Base-by-base conservation (phyloP, 2,888 invertebrate species). In the Hololepta plana region DNA sequence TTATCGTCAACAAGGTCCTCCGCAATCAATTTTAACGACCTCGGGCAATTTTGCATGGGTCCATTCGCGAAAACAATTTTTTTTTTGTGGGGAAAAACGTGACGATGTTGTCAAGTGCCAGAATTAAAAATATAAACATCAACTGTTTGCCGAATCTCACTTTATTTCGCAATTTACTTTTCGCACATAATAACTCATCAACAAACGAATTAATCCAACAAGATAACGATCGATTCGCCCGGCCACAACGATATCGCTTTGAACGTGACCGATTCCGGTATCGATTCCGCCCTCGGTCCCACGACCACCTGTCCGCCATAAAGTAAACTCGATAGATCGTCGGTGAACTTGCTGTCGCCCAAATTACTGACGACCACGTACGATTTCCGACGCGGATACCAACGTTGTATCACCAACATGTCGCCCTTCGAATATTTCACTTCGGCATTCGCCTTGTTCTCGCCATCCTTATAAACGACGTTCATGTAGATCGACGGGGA, bases 361-460 rank as follows among this genome's bases (percentile, higher is more conserved):
- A 81, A 60, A 56, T 84, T 84, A 2, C 72, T 71, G 1, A 82
- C 66, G 32, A 76, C 67, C 0, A 79, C 73, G 44, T 73, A 80
- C 1, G 77, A 69, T 43, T 77, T 74, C 30, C 77, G 62, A 9
- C 84, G 62, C 1, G 82, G 82, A 50, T 72, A 82, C 64, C 72
- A 74, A 23, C 84, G 60, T 44, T 84, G 81, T 10, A 81, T 64
- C 3, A 84, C 55, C 23, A 82, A 60, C 29, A 64, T 44, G 41
- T 72, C 67, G 22, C 67, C 62, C 19, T 62, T 59, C 13, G 66
- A 63, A 43, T 67, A 64, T 31, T 72, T 67, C 27, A 81, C 60
- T 38, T 70, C 71, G 32, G 72, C 68, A 50, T 77, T 82, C 11
- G 67, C 67, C 24, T 63, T 52, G 28, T 63, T 58, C 32, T 56